A percentile compares a stretch with the other conserved stretches of the same genome.
Conservation (phyloP, 2,888 invertebrate species). For the Hyppa rectilinea region DNA sequence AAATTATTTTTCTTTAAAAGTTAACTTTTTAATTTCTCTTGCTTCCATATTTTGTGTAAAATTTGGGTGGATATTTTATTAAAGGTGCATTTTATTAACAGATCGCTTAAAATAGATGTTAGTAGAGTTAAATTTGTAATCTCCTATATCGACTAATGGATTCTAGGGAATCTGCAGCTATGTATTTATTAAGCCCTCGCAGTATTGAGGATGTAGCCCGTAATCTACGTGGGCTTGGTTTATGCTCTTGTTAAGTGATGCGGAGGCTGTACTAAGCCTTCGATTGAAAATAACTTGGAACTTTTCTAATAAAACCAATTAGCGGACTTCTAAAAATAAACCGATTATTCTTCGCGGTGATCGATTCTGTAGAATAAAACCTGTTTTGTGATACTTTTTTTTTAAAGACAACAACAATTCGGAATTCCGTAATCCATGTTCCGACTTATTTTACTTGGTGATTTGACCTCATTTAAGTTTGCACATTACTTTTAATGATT, state of each 20-base stretch:
- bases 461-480: conserved; percentile 51
- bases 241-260: conserved; percentile 25
- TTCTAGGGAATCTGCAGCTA: conserved; percentile 7
- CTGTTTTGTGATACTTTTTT: conserved; percentile 47
- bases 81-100: no score
- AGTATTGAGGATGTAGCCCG: not conserved
- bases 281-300: conserved; percentile 22
- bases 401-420: conserved; percentile 21
- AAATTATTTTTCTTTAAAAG: not conserved
- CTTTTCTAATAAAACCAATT: no score
- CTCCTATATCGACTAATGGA: no score
- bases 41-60: no score
- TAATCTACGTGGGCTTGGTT: conserved; percentile 13
- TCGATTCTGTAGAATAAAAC: conserved; percentile 40
- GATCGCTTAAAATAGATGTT: not conserved
- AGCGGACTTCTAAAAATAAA: conserved; percentile 51
- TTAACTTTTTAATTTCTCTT: not conserved
- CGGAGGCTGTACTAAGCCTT: not conserved
- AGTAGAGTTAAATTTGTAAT: not conserved
- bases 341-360: conserved; percentile 40
- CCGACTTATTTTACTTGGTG: conserved; percentile 13
- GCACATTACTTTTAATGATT: conserved; percentile 38
- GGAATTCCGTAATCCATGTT: conserved; percentile 30
- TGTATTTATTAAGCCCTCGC: conserved; percentile 15
- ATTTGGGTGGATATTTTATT: fast-evolving